A percentile compares a stretch with the other conserved stretches of the same genome.
Evolutionary conservation across 1,140 invertebrate genomes (phyloP).

Genomic region (Pseudomyrmex flavicornis): DNA sequence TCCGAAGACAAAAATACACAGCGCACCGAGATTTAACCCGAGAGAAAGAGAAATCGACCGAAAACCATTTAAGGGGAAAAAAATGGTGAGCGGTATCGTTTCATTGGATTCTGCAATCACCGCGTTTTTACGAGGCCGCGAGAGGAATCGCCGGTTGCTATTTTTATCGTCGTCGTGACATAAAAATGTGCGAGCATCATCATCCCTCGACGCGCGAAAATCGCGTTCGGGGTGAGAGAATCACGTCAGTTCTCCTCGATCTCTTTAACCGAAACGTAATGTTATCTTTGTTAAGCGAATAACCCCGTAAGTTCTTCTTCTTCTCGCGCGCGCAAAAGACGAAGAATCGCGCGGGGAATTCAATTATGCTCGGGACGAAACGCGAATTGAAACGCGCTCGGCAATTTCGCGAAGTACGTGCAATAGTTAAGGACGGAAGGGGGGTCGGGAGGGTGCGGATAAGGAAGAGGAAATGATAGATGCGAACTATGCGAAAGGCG

Average conservation of each 20-base stretch:
- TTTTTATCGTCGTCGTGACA: not conserved
- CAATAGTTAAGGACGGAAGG: slow-evolving; percentile 12
- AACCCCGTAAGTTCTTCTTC: not conserved
- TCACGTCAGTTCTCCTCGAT: slow-evolving; percentile 11
- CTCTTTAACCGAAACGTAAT: not conserved
- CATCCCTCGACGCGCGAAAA: not conserved
- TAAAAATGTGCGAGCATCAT: not conserved
- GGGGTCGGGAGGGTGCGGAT: too few relatives aligned
- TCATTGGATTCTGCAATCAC: too few relatives aligned
- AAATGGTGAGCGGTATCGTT: too few relatives aligned
- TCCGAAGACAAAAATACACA: too few relatives aligned
- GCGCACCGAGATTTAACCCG: too few relatives aligned
- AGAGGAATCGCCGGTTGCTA: not conserved
- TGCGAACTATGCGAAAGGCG: slow-evolving; percentile 29
- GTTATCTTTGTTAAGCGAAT: slow-evolving; percentile 33
- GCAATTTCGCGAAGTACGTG: slow-evolving; percentile 55
- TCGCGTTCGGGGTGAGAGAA: not conserved
- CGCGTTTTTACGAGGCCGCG: too few relatives aligned
- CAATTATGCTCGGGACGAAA: slow-evolving; percentile 52
- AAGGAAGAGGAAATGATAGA: slow-evolving; percentile 44
- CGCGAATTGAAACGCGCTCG: slow-evolving; percentile 60
- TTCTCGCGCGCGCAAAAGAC: slow-evolving; percentile 16
- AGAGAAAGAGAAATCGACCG: too few relatives aligned
- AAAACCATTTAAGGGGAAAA: too few relatives aligned
- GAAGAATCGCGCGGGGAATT: slow-evolving; percentile 54